Conservation (phyloP, 2,113 vertebrate genomes). For the Lampris megalopsis region DNA sequence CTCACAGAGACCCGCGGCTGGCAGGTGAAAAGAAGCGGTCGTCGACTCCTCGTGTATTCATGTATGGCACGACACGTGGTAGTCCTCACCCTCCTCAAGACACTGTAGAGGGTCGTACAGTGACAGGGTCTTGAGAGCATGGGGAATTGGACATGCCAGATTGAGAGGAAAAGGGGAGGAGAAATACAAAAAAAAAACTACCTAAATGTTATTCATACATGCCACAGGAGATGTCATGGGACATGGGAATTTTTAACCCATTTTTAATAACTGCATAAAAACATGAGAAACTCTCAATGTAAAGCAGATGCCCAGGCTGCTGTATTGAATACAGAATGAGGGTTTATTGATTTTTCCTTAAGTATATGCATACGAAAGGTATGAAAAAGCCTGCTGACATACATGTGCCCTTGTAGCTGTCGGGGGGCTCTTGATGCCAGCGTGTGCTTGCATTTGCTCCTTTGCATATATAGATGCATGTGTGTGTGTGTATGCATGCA, state of each 20-base stretch:
- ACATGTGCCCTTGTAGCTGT: background rate
- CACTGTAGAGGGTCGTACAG: too few species aligned
- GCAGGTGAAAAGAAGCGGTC: too few species aligned
- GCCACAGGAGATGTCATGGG: constrained; percentile 21
- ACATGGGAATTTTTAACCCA: constrained; percentile 38
- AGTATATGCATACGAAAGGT: constrained; percentile 18
- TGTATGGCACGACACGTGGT: too few species aligned
- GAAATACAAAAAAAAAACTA: too few species aligned
- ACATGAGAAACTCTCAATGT: background rate
- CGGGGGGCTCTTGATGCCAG: background rate
- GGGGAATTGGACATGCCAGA: too few species aligned
- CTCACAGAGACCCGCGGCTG: background rate
- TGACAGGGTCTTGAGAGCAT: too few species aligned
- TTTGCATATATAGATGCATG: background rate
- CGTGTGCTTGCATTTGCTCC: constrained; percentile 18
- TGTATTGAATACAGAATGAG: constrained; percentile 17
- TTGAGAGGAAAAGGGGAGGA: too few species aligned
- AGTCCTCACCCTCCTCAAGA: too few species aligned
- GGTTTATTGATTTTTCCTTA: constrained; percentile 29
- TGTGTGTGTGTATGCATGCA: constrained; percentile 17
- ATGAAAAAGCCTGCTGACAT: constrained; percentile 8
- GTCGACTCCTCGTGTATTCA: too few species aligned
- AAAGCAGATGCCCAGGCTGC: background rate
- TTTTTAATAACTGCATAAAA: constrained; percentile 37
- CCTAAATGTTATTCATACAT: background rate